Evolutionary conservation across 1,140 invertebrate species (phyloP).

Genomic region (Rhagoletis zephyria): DNA sequence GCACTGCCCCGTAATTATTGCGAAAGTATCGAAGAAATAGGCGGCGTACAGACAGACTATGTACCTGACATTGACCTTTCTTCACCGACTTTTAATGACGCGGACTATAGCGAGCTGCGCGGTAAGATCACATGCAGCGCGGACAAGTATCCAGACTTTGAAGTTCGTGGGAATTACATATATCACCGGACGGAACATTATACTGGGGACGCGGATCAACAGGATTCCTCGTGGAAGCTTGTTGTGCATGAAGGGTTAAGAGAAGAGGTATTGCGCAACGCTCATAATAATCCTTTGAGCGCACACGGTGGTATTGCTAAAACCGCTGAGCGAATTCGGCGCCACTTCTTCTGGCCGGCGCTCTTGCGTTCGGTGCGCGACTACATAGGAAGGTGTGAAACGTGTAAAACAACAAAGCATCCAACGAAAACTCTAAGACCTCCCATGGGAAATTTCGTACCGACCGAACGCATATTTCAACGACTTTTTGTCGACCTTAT

Average conservation of each 20-base stretch:
- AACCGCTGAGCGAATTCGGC: not conserved
- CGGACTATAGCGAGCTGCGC: not conserved
- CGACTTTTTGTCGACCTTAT: not conserved
- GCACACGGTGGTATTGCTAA: not conserved
- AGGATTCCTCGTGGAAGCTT: slow-evolving; percentile 6
- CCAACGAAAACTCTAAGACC: too few species aligned
- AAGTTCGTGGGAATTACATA: not conserved
- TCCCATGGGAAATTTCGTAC: too few species aligned
- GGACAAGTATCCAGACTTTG: not conserved
- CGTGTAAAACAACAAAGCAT: too few species aligned
- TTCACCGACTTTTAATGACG: not conserved
- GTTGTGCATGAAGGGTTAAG: not conserved
- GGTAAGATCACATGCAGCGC: not conserved
- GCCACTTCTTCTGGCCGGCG: too few species aligned
- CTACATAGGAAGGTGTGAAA: not conserved
- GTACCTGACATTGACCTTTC: not conserved
- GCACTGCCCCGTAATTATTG: not conserved
- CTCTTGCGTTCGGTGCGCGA: too few species aligned
- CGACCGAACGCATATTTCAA: not conserved
- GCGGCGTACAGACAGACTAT: not conserved
- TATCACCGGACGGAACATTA: not conserved
- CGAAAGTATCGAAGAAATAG: not conserved
- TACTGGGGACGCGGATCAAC: too few species aligned
- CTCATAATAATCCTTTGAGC: not conserved
- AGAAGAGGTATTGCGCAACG: not conserved